These are phyloP conservation scores for Galagoides demidoff DNA, from an alignment of 2,797 vertebrate species.

Conservation along the genomic window DNA sequence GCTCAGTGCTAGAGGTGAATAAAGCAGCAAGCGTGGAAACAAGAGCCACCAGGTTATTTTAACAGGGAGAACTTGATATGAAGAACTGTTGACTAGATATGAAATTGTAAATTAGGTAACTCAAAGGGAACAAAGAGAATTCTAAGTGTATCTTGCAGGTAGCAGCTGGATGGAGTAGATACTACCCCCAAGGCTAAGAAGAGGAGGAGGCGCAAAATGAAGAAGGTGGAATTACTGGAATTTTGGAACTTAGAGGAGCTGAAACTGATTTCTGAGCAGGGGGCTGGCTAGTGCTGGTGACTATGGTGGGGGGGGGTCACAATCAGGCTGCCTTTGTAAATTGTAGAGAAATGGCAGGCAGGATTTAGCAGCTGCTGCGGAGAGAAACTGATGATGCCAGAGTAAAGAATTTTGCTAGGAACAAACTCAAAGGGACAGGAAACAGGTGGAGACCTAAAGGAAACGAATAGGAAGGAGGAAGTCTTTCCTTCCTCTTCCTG, in stretches of 20 bases:
- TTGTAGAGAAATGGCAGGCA: background rate
- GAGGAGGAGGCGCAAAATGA: background rate
- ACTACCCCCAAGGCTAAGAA: too few species aligned
- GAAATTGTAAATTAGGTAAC: background rate
- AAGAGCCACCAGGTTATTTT: too few species aligned
- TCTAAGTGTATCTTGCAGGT: background rate
- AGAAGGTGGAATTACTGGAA: background rate
- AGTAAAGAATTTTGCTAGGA: too few species aligned
- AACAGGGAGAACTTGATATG: background rate
- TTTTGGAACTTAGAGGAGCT: background rate
- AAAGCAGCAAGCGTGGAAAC: background rate
- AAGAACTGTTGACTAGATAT: background rate
- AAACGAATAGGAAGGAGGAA: background rate
- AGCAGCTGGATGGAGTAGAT: background rate
- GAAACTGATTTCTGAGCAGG: background rate
- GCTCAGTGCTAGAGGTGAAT: background rate
- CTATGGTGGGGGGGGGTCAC: background rate
- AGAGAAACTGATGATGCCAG: background rate
- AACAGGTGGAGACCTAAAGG: background rate
- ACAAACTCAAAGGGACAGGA: too few species aligned
- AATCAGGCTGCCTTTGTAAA: background rate
- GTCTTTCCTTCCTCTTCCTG: background rate
- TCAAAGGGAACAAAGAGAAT: background rate
- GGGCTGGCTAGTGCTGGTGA: background rate
- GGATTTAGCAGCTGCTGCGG: background rate